Evolutionary conservation across 2,888 invertebrate genomes (phyloP), one percentile per base, ranked within the genome.

Genomic region (Tetanocera ferruginea): DNA sequence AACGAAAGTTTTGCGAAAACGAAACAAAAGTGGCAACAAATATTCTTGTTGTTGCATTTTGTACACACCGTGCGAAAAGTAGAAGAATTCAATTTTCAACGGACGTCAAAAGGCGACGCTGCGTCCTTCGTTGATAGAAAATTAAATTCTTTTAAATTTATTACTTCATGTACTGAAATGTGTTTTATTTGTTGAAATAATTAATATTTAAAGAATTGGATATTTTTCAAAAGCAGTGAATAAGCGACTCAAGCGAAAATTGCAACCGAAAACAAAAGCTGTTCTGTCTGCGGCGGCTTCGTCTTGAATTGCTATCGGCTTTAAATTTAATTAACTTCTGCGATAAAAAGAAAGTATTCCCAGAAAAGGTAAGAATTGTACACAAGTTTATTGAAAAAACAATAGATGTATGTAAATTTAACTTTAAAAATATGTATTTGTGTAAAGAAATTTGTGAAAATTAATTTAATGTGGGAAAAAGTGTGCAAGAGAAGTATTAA

Each of bases 231-330:
- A 43, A 43, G 43, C 43, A 43, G 43, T 51, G 69, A 14, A 4
- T 0, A n/a, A 66, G n/a, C 28, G 60, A 8, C 23, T 60, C 3
- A 14, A n/a, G 3, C 49, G 9, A 28, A 17, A 4, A 51, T 17
- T 51, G 5, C 66, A 8, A n/a, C 43, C n/a, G 66, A 84, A 49
- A 0, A 70, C 25, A 51, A 23, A 31, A 76, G 43, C 49, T 51
- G 43, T 78, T 76, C 78, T 78, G 70, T 37, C 71, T 74, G 37
- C 43, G 57, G 76, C 43, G 57, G 57, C 72, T 79, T 62, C 23
- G 74, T 76, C 66, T 57, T 25, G 5, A 19, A 34, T 69, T 67
- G 69, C 77, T 70, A 62, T 52, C 72, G 43, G 49, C 77, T 28
- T 34, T 43, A 28, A 75, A 71, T 55, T 76, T 78, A 66, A n/a